Percentiles rank a stretch among this genome's conserved stretches.
Conservation (phyloP, 30 jellyfish, hydroid and myxozoan species). For the Chrysaora quinquecirrha region DNA sequence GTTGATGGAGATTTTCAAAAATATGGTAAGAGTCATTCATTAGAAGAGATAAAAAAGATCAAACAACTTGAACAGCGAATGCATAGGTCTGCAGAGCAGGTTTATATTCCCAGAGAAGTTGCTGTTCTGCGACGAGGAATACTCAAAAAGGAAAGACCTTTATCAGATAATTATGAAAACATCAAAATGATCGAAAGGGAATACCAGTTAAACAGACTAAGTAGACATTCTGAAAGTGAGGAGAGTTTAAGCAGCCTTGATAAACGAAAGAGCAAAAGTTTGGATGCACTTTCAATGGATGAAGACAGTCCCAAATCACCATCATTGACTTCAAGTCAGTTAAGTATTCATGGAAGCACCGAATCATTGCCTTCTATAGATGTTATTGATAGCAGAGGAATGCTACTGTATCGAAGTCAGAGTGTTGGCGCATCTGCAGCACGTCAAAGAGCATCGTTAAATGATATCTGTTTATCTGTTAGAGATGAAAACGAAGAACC, state of each 20-base stretch:
- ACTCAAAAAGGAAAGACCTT: conserved; percentile 89
- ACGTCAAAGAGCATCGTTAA: conserved; percentile 45
- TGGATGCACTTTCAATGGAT: conserved; percentile 69
- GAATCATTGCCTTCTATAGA: conserved; percentile 60
- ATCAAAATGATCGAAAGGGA: conserved; percentile 79
- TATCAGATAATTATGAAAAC: conserved; percentile 94
- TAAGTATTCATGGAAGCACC: conserved; percentile 71
- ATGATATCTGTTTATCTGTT: conserved; percentile 28
- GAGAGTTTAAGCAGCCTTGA: conserved; percentile 35
- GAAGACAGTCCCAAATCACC: conserved; percentile 49
- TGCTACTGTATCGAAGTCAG: conserved; percentile 20
- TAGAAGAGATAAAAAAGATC: conserved; percentile 43
- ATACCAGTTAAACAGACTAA: conserved; percentile 44
- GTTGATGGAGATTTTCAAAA: conserved; percentile 23
- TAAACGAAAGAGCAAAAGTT: conserved; percentile 74
- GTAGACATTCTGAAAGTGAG: conserved; percentile 37
- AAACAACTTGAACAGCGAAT: conserved; percentile 38
- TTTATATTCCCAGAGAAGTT: conserved; percentile 52
- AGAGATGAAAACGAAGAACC: conserved; percentile 54
- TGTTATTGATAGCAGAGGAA: conserved; percentile 5
- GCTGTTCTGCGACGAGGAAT: conserved; percentile 57
- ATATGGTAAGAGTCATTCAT: conserved; percentile 44
- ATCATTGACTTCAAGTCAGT: conserved; percentile 79
- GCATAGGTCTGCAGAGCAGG: conserved; percentile 72
- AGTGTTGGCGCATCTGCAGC: conserved; percentile 29